Percentiles rank a stretch among this genome's conserved stretches.
phyloP scores from a whole-genome alignment of 2,113 vertebrate species.

The Trachemys scripta region DNA sequence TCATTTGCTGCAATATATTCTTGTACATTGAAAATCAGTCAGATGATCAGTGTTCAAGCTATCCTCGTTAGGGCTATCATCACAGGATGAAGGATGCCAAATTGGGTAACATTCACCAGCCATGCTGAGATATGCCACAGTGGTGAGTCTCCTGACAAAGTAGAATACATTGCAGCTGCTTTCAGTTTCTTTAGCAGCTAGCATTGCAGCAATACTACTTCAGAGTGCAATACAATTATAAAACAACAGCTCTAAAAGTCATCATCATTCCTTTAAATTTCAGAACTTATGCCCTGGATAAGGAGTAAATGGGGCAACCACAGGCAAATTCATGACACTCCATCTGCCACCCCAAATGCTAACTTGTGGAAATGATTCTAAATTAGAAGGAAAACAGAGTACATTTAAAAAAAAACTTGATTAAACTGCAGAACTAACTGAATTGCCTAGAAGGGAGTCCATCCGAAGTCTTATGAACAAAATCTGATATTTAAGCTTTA shows the following conservation, averaged over 20 bases:
- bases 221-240: not conserved
- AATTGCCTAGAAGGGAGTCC: not conserved
- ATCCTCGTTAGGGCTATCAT: not conserved
- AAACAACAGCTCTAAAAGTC: not conserved
- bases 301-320: not conserved
- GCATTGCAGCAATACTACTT: not conserved
- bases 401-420: not conserved
- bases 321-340: accelerated
- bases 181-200: accelerated
- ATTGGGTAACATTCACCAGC: not conserved
- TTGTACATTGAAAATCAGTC: not conserved
- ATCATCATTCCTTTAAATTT: not conserved
- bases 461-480: not conserved
- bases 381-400: not conserved
- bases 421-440: not conserved
- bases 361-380: not conserved
- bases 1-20: not conserved
- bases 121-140: accelerated
- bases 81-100: accelerated
- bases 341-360: not conserved
- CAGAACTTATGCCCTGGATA: not conserved
- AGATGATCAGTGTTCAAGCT: accelerated
- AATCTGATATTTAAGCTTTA: not conserved
- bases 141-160: not conserved
- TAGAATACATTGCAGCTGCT: not conserved